Percentiles rank a stretch among this genome's conserved stretches.
Conservation (phyloP, 2,888 invertebrate genomes). For the Lymantria monacha region DNA sequence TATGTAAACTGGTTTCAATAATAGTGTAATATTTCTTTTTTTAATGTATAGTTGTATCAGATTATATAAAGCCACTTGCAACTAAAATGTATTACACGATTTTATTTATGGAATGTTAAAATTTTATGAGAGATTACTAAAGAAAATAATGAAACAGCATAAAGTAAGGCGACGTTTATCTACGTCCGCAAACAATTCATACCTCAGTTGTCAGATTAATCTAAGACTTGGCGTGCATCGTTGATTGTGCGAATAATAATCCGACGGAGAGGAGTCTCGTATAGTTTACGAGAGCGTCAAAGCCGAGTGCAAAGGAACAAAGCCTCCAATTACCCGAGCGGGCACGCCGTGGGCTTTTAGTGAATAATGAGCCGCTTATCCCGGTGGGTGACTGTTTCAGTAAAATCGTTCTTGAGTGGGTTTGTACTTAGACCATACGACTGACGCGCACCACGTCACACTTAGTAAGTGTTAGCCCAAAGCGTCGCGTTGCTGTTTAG, state of each 20-base stretch:
- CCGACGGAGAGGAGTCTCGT: conserved; percentile 50
- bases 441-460: conserved; percentile 12
- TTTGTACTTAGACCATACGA: conserved; percentile 58
- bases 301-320: conserved; percentile 75
- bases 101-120: conserved; percentile 39
- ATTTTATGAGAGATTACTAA: conserved; percentile 34
- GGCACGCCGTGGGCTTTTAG: conserved; percentile 80
- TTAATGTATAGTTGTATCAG: conserved; percentile 25
- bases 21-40: conserved; percentile 44
- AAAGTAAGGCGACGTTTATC: conserved; percentile 58
- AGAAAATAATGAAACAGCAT: conserved; percentile 43
- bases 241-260: conserved; percentile 77
- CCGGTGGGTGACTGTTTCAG: conserved; percentile 70
- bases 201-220: conserved; percentile 71
- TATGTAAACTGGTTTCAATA: conserved; percentile 35
- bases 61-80: background rate
- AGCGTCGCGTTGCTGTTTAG: conserved; percentile 8
- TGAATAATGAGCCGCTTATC: conserved; percentile 81
- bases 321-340: conserved; percentile 78
- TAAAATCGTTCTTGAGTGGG: conserved; percentile 71
- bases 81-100: background rate
- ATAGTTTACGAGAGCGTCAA: conserved; percentile 67
- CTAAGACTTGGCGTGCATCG: conserved; percentile 59
- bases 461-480: conserved; percentile 1
- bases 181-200: conserved; percentile 57